Base-by-base conservation (phyloP, 2,888 invertebrate species). In the Dione vanillae region DNA sequence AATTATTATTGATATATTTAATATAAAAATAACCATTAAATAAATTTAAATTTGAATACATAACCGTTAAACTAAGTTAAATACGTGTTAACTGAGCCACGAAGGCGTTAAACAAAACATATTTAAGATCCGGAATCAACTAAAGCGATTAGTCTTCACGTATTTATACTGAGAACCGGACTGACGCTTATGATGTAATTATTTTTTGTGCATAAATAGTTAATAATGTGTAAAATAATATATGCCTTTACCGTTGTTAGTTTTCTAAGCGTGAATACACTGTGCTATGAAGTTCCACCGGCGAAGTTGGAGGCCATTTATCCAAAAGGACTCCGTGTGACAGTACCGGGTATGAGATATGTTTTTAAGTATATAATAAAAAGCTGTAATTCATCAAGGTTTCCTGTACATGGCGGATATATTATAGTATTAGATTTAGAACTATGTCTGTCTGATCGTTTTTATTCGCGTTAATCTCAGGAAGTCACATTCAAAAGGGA, bases 241-340 rank as follows among this genome's bases (percentile, higher is more conserved):
- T 43, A 20, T n/a, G 40, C 47, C 27, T 10, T 70, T 16, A 49
- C 65, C 19, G 65, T 67, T 68, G 78, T 19, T 74, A 73, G 78
- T 27, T 66, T 52, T 56, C 6, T 64, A 10, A 16, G 16, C 37
- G 14, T 8, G 12, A 12, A 12, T 35, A 51, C 14, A 40, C 16
- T 10, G 8, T 78, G 83, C 64, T 88, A 87, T 72, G 84, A 86
- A 67, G 91, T 94, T 12, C 94, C 95, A 0, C 83, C 84, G 0
- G 94, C 95, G 0, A 92, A 84, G 56, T 85, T 96, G 14, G 94
- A 95, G 81, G 94, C 94, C 0, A 89, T 95, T 14, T 86, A 88
- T 75, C 95, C 95, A 0, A 92, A 83, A 83, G 96, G 96, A 75
- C 79, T 96, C 0, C 87, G 94, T 47, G 94, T 95, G 8, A 95